These are phyloP conservation scores for Heliconius hortense DNA, from an alignment of 2,888 invertebrate genomes.

Conservation along the genomic window DNA sequence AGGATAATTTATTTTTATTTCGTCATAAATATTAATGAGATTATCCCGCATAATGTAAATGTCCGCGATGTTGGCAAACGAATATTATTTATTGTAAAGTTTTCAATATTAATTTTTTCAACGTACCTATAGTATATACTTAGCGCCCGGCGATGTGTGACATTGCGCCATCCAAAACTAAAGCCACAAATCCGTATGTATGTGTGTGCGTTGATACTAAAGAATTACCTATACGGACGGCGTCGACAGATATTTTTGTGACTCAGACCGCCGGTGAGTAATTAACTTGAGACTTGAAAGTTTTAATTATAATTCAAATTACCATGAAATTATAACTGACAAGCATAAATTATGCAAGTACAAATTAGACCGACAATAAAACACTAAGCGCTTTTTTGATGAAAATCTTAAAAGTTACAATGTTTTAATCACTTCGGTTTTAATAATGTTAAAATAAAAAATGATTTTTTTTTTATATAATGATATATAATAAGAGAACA, in stretches of 20 bases:
- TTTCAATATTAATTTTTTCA: conserved; percentile 47
- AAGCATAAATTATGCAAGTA: conserved; percentile 29
- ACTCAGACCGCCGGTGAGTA: conserved; percentile 16
- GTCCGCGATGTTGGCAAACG: conserved; percentile 52
- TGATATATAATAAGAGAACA: not conserved
- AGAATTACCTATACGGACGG: conserved; percentile 1
- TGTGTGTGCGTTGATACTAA: not conserved
- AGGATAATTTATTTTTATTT: conserved; percentile 60
- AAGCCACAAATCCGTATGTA: not conserved
- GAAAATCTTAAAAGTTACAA: conserved; percentile 4
- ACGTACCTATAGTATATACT: conserved; percentile 35
- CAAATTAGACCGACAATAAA: conserved; percentile 28
- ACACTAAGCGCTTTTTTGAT: conserved; percentile 11
- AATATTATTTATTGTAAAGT: conserved; percentile 54
- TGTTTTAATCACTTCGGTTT: conserved; percentile 5
- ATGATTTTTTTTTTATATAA: not conserved
- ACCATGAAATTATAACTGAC: conserved; percentile 32
- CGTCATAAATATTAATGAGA: conserved; percentile 62
- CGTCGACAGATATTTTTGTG: conserved; percentile 15
- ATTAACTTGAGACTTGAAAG: conserved; percentile 27
- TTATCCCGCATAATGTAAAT: conserved; percentile 60
- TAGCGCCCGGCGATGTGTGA: conserved; percentile 38
- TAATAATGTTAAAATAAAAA: conserved; percentile 9
- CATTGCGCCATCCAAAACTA: conserved; percentile 18
- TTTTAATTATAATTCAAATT: conserved; percentile 34